These are phyloP conservation scores for Achlya flavicornis DNA, from an alignment of 2,888 invertebrate species.

Conservation along the genomic window DNA sequence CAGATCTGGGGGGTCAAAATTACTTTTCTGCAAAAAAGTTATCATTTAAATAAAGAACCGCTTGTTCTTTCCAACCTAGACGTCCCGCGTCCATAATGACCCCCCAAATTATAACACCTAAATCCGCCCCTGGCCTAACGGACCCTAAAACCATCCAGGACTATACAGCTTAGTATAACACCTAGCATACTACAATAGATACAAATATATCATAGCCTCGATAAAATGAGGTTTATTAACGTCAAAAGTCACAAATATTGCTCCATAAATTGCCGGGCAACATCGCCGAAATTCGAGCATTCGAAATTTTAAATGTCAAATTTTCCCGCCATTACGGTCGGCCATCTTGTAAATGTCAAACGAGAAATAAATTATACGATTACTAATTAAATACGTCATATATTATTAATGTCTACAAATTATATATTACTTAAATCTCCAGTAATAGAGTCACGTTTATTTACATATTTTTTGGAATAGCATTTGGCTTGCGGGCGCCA, in stretches of 20 bases:
- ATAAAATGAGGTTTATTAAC: constrained; percentile 1
- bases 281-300: not conserved
- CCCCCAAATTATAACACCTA: not conserved
- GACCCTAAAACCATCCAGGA: not conserved
- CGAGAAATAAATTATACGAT: constrained; percentile 8
- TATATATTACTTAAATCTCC: constrained; percentile 2
- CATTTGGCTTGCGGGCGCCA: constrained; percentile 29
- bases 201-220: constrained; percentile 1
- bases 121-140: not conserved
- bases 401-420: constrained; percentile 9
- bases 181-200: constrained; percentile 4
- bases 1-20: not conserved
- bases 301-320: not conserved
- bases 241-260: constrained; percentile 7
- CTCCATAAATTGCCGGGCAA: not conserved
- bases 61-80: not conserved
- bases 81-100: not conserved
- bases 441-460: constrained; percentile 18
- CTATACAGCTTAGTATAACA: not conserved
- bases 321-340: not conserved
- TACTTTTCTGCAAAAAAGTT: not conserved
- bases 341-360: constrained; percentile 8
- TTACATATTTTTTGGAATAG: constrained; percentile 28
- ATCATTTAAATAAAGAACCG: not conserved
- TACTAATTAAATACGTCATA: constrained; percentile 1